Evolutionary conservation across 1,140 invertebrate genomes (phyloP).

Genomic region (Calephelis nemesis): DNA sequence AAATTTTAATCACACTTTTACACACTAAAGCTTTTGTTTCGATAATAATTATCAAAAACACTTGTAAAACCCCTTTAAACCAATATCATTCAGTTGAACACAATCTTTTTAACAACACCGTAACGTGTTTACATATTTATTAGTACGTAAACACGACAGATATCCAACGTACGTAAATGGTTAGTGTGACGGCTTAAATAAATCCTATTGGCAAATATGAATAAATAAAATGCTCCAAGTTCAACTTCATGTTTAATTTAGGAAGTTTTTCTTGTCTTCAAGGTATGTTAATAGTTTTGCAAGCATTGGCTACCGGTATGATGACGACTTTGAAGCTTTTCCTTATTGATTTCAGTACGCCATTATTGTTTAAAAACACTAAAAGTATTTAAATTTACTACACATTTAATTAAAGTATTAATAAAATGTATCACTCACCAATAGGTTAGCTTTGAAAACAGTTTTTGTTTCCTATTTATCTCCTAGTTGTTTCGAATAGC

Average conservation of each 20-base stretch:
- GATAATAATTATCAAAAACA: no score
- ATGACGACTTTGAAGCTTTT: constrained; percentile 37
- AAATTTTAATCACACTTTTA: no score
- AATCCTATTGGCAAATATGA: constrained; percentile 23
- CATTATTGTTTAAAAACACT: constrained; percentile 25
- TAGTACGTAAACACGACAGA: no score
- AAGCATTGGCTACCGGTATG: constrained; percentile 36
- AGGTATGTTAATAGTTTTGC: constrained; percentile 19
- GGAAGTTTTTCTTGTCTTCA: constrained; percentile 6
- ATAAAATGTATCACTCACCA: constrained; percentile 49
- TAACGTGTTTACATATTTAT: no score
- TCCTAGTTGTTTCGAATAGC: constrained; percentile 60
- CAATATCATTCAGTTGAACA: no score
- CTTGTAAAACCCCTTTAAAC: no score
- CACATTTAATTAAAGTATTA: constrained; percentile 10
- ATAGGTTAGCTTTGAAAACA: constrained; percentile 48
- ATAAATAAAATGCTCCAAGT: constrained; percentile 33
- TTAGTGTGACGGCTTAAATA: no score
- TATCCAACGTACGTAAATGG: no score
- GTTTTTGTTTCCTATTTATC: constrained; percentile 69
- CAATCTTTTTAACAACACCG: no score
- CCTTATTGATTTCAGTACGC: constrained; percentile 31
- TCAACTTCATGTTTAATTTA: constrained; percentile 41
- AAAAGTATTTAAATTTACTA: constrained; percentile 18
- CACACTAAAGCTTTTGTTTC: no score